Conservation (phyloP, 2,888 invertebrate species). For the Cataglyphis rosenhaueri region DNA sequence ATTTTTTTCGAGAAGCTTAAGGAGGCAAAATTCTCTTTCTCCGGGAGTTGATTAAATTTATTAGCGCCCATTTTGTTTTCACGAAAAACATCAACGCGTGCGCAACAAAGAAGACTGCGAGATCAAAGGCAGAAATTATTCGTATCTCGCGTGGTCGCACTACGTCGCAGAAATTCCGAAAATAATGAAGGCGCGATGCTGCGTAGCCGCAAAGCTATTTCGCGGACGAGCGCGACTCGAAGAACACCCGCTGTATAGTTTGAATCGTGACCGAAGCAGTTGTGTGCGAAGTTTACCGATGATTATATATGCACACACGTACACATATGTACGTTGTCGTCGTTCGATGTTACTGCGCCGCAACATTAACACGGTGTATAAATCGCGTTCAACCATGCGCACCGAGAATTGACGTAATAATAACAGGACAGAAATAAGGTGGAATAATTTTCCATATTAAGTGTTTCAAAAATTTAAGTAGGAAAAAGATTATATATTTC, state of each 20-base stretch:
- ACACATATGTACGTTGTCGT: background rate
- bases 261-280: constrained; percentile 27
- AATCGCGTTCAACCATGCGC: constrained; percentile 15
- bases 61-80: background rate
- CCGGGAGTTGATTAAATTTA: constrained; percentile 11
- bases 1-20: background rate
- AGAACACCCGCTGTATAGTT: background rate
- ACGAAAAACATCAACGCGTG: background rate
- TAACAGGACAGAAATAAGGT: background rate
- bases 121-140: constrained; percentile 16
- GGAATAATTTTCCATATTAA: background rate
- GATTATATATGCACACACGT: constrained; percentile 20
- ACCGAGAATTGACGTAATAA: background rate
- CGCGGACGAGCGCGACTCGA: constrained; percentile 27
- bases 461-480: background rate
- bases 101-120: background rate
- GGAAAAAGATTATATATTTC: background rate
- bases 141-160: background rate
- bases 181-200: constrained; percentile 40
- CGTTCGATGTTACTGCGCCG: constrained; percentile 33
- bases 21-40: background rate
- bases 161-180: constrained; percentile 32
- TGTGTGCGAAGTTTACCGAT: constrained; percentile 33
- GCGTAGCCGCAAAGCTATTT: constrained; percentile 31
- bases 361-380: constrained; percentile 2